phyloP scores from a whole-genome alignment of 2,797 vertebrate genomes.

The Psittacula echo region DNA sequence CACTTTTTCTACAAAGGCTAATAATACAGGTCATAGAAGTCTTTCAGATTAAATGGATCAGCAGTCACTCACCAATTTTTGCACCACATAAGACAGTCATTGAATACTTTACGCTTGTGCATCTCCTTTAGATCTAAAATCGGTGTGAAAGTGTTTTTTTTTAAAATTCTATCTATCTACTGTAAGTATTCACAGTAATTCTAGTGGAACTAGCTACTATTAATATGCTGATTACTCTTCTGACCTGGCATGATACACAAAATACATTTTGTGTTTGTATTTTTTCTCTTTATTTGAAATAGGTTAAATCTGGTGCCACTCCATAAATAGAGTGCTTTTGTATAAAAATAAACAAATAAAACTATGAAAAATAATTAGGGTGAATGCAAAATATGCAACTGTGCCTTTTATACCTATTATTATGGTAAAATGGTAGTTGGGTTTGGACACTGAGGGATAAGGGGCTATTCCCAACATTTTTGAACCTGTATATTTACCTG shows the following conservation, averaged over 20 bases:
- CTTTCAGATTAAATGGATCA: conserved; percentile 70
- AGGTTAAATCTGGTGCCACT: conserved; percentile 90
- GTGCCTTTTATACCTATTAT: conserved; percentile 99
- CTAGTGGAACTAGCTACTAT: conserved; percentile 81
- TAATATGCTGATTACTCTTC: conserved; percentile 81
- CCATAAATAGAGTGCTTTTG: conserved; percentile 96
- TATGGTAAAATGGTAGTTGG: conserved; percentile 90
- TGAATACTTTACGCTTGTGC: conserved; percentile 73
- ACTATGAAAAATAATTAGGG: conserved; percentile 81
- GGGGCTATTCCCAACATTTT: conserved; percentile 85
- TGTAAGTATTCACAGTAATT: conserved; percentile 80
- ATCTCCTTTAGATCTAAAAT: conserved; percentile 79
- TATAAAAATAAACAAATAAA: conserved; percentile 80
- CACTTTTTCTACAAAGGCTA: conserved; percentile 72
- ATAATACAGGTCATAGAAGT: conserved; percentile 72
- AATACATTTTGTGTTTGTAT: conserved; percentile 83
- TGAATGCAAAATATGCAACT: conserved; percentile 99
- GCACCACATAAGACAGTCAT: conserved; percentile 69
- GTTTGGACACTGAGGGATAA: conserved; percentile 84
- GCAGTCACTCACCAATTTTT: conserved; percentile 70
- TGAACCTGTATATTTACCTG: conserved; percentile 83
- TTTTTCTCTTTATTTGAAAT: conserved; percentile 81
- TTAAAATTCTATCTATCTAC: conserved; percentile 73
- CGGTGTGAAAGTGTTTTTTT: conserved; percentile 64
- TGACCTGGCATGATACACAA: conserved; percentile 83